Percentiles rank a stretch among this genome's conserved stretches.
Evolutionary conservation across 1,140 invertebrate genomes (phyloP).

Genomic region (Anagrus nilaparvatae): DNA sequence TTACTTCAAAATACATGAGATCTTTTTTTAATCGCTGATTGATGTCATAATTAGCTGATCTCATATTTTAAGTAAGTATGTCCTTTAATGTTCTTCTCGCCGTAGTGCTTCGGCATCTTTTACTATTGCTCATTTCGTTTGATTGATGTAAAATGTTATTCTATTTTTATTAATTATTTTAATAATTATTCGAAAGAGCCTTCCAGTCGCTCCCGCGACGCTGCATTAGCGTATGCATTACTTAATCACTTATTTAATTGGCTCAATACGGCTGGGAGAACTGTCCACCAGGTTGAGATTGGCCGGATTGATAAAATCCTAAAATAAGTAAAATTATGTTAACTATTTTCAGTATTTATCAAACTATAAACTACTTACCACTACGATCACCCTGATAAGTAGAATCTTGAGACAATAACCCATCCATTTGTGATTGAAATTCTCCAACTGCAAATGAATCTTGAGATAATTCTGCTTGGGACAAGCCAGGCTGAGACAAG

Average conservation of each 20-base stretch:
- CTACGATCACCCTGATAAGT: conserved; percentile 77
- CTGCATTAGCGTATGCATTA: conserved; percentile 40
- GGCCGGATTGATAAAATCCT: conserved; percentile 53
- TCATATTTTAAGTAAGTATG: no score
- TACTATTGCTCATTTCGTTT: no score
- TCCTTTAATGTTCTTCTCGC: no score
- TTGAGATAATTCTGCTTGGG: conserved; percentile 74
- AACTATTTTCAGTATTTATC: neutral
- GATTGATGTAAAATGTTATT: no score
- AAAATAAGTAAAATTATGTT: neutral
- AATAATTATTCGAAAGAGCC: no score
- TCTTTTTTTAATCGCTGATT: no score
- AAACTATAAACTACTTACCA: conserved; percentile 17
- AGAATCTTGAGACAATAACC: conserved; percentile 88
- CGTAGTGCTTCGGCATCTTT: no score
- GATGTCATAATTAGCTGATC: no score
- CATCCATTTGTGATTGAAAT: conserved; percentile 89
- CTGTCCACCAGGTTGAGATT: conserved; percentile 47
- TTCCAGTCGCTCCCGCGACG: conserved; percentile 42
- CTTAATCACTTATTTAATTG: conserved; percentile 33
- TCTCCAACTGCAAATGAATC: conserved; percentile 78
- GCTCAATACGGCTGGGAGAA: conserved; percentile 52
- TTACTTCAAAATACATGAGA: no score
- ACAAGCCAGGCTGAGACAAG: conserved; percentile 54
- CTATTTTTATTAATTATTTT: no score